phyloP scores from a whole-genome alignment of 2,888 invertebrate species.

The Hemistola chrysoprasaria region DNA sequence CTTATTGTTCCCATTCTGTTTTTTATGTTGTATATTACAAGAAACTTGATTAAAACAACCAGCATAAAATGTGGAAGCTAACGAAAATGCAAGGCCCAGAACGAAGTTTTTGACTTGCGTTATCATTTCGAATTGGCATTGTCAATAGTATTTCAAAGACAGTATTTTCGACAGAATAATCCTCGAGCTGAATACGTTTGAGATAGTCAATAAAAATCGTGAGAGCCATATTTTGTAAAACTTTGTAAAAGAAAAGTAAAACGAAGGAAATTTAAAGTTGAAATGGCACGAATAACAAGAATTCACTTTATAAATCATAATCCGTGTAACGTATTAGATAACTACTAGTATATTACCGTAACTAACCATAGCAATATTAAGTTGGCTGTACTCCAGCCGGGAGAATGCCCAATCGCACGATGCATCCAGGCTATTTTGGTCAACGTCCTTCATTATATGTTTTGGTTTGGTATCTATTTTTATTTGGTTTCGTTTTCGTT shows the following conservation, averaged over 20 bases:
- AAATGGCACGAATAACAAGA: conserved; percentile 30
- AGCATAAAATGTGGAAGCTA: too few relatives aligned
- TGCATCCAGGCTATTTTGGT: conserved; percentile 67
- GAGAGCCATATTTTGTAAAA: too few relatives aligned
- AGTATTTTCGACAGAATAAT: too few relatives aligned
- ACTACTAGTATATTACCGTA: conserved; percentile 34
- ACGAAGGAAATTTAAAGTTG: too few relatives aligned
- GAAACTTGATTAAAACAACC: too few relatives aligned
- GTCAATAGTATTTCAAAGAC: too few relatives aligned
- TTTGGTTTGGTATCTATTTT: conserved; percentile 56
- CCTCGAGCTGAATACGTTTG: too few relatives aligned
- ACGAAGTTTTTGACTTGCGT: too few relatives aligned
- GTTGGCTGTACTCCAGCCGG: conserved; percentile 57
- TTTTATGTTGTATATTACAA: conserved; percentile 4
- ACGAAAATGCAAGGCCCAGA: too few relatives aligned
- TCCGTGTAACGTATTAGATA: conserved; percentile 23
- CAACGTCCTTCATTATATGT: conserved; percentile 65
- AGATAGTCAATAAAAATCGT: too few relatives aligned
- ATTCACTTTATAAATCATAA: conserved; percentile 41
- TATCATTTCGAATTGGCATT: too few relatives aligned
- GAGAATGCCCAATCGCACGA: conserved; percentile 58
- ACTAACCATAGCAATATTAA: conserved; percentile 30
- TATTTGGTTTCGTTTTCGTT: conserved; percentile 45
- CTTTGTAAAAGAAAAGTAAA: not conserved
- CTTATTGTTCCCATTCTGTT: not conserved